Conservation (phyloP, 2,113 vertebrate species). For the Apteryx mantelli region DNA sequence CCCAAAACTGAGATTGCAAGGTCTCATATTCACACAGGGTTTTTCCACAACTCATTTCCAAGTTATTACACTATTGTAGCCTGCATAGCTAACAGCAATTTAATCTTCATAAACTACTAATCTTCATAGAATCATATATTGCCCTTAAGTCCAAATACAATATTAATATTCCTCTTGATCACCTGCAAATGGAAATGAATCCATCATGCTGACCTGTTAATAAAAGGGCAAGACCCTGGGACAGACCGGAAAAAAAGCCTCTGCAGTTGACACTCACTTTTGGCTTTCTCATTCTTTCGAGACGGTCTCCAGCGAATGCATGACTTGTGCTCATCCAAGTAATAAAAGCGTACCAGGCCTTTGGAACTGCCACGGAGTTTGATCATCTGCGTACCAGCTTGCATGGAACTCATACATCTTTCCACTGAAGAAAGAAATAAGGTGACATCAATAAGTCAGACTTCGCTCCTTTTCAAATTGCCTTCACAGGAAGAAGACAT, state of each 20-base stretch:
- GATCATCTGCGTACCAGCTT: constrained; percentile 95
- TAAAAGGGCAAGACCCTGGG: neutral
- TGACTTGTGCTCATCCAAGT: constrained; percentile 93
- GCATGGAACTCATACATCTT: constrained; percentile 96
- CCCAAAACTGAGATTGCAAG: neutral
- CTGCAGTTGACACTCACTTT: constrained; percentile 86
- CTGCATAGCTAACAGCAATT: neutral
- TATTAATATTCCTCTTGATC: neutral
- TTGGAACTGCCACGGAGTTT: constrained; percentile 94
- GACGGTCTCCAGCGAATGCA: constrained; percentile 98
- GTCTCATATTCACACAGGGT: neutral
- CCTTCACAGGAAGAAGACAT: neutral
- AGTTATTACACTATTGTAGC: neutral
- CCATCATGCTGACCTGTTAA: fast-evolving
- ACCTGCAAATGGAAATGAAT: neutral
- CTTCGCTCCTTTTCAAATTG: neutral
- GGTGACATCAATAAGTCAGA: neutral
- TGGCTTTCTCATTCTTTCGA: constrained; percentile 96
- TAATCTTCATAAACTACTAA: neutral
- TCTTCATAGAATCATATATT: neutral
- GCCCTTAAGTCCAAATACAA: neutral
- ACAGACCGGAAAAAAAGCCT: neutral
- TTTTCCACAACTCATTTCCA: neutral
- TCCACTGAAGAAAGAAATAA: constrained; percentile 84
- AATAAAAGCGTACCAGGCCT: constrained; percentile 93